Evolutionary conservation across 2,888 invertebrate species (phyloP), one percentile per base, ranked within the genome.

Genomic region (Campaea margaritaria): DNA sequence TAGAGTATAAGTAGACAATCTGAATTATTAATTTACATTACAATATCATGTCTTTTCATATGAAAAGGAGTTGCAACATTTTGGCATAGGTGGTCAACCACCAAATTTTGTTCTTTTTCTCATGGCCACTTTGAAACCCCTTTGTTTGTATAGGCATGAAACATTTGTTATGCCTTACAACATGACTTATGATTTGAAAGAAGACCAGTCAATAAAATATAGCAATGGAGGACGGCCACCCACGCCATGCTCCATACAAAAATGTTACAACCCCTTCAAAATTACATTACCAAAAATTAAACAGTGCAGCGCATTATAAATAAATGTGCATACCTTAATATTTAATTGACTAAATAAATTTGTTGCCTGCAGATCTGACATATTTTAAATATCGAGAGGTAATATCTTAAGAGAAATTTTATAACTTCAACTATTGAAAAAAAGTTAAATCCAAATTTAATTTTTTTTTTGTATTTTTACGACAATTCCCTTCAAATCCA

Each of bases 301-400:
- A 93, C 86, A 88, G 93, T 93, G 93, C 93, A 91, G 92, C 91
- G 91, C 91, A 92, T 92, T 91, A 92, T 91, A 92, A 93, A 93
- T 93, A 91, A 93, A 93, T 90, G 93, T 93, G 93, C 93, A 93
- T 91, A 89, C 85, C 93, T 93, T 93, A 93, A 85, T 81, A 91
- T 91, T 92, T 93, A 93, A 93, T 93, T 93, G 93, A 93, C 93
- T 93, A 93, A 92, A 93, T 89, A 93, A 93, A 93, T 92, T 92
- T 93, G 93, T 93, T 91, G 93, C 93, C 92, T 91, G 93, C 93
- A 93, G 93, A 93, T 91, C 91, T 92, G 91, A 91, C 55, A 61
- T 60, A 60, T 55, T 89, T 72, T 90, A 92, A 92, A 92, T 92
- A 92, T 92, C 91, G 89, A 92, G 91, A 91, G 90, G 89, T 91